These are phyloP conservation scores for Sturmia bella DNA, from an alignment of 2,888 invertebrate genomes.

Conservation along the genomic window DNA sequence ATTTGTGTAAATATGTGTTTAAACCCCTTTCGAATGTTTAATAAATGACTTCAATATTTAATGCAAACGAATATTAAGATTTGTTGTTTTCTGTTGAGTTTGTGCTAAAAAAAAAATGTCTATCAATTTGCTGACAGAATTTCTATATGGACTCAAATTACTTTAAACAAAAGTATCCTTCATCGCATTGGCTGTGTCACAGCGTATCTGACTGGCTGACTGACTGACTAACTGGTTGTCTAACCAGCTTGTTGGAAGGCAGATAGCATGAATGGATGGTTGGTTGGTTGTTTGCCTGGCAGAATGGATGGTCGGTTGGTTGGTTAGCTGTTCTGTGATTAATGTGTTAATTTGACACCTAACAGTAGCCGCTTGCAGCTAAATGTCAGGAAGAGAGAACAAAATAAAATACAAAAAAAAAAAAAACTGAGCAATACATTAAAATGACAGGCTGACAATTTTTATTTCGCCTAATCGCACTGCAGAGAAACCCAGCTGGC, in stretches of 20 bases:
- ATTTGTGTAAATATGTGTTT: conserved; percentile 1
- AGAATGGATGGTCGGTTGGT: conserved; percentile 27
- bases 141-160: conserved; percentile 66
- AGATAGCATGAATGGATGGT: conserved; percentile 5
- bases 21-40: conserved; percentile 51
- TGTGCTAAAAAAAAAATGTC: conserved; percentile 52
- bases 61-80: conserved; percentile 26
- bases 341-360: conserved; percentile 70
- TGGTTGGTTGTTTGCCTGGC: conserved; percentile 31
- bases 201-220: conserved; percentile 27
- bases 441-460: conserved; percentile 52
- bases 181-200: conserved; percentile 18
- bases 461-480: conserved; percentile 51
- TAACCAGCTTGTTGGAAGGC: not conserved
- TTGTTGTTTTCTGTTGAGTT: conserved; percentile 2
- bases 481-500: too few relatives aligned
- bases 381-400: conserved; percentile 6
- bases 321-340: conserved; percentile 68
- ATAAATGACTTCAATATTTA: conserved; percentile 61
- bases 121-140: conserved; percentile 65
- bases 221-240: conserved; percentile 27
- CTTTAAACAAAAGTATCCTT: conserved; percentile 59
- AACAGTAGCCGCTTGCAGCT: conserved; percentile 65
- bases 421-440: not conserved
- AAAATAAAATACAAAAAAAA: conserved; percentile 19